These are phyloP conservation scores for Myotis planiceps DNA, from an alignment of 2,797 vertebrate genomes.

Conservation along the genomic window DNA sequence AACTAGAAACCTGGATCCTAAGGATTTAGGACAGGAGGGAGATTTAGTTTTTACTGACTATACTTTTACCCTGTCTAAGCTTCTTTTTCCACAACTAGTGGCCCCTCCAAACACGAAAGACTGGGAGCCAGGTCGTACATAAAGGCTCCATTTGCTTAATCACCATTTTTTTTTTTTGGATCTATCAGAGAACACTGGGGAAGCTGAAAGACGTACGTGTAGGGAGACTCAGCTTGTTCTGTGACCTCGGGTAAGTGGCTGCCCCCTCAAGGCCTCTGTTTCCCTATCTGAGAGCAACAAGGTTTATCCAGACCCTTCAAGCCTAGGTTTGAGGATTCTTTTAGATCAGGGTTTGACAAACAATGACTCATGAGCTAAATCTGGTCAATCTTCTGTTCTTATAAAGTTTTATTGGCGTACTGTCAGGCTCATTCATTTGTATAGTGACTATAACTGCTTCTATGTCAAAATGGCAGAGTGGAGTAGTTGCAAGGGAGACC, in stretches of 20 bases:
- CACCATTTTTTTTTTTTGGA: background rate
- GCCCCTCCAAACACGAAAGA: background rate
- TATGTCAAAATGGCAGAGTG: background rate
- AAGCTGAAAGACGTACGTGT: background rate
- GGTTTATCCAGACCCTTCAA: background rate
- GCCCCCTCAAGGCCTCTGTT: background rate
- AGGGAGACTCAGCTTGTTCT: background rate
- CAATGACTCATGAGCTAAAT: background rate
- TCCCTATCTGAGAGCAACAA: background rate
- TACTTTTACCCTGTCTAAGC: background rate
- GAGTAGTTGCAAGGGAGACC: background rate
- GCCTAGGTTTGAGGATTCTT: background rate
- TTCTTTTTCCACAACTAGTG: background rate
- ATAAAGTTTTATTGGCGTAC: background rate
- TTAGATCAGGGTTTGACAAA: background rate
- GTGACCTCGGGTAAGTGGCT: background rate
- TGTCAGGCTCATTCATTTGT: background rate
- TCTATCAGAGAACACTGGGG: background rate
- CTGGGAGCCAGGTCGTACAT: background rate
- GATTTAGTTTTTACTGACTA: background rate
- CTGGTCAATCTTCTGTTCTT: background rate
- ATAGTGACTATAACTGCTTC: background rate
- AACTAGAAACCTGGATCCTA: background rate
- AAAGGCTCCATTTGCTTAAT: background rate
- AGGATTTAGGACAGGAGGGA: background rate